Base-by-base conservation (phyloP, 2,797 vertebrate species). In the Leptodactylus fallax region DNA sequence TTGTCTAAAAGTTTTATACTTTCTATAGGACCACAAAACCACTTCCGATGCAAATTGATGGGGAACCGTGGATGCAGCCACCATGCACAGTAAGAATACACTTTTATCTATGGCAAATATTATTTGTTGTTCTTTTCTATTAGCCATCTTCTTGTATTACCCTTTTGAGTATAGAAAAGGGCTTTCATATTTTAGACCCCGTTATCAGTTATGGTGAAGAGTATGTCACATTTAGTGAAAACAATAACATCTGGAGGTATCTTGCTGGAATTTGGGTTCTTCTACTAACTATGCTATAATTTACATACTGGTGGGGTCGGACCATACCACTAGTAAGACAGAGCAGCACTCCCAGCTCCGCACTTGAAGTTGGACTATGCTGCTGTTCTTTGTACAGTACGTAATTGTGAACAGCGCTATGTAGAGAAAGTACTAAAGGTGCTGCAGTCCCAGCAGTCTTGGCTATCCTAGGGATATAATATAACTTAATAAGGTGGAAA, bases 51-150 rank as follows among this genome's bases (percentile, higher is more conserved):
- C 98, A 99, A 93, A 97, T 98, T 10, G 98, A 99, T 1, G 98
- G 98, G 45, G 98, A 99, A 83, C 98, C 97, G 0, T 99, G 98
- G 98, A 97, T 99, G 95, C 98, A 98, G 91, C 95, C 97, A 0
- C 97, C 97, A 1, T 98, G 98, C 91, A 98, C 96, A 0, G 98
- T 98, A 93, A 97, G 94, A 58, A 79, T 23, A 3, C 12, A 45
- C 27, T 8, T 0, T 27, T 23, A 3, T 21, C 21, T 63, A 63
- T 25, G 16, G 8, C n/a, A 67, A 51, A 23, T 49, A 7, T 47
- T 21, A 69, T 36, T 7, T 36, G 65, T 69, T 7, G 27, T 27
- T 7, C 14, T 13, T 36, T 36, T 27, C n/a, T 17, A 63, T 21
- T 21, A 25, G 16, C 4, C 10, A 23, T 65, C 16, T 65, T 11